A percentile compares a stretch with the other conserved stretches of the same genome.
phyloP scores from a whole-genome alignment of 2,113 vertebrate genomes.

The Ailurus styani region DNA sequence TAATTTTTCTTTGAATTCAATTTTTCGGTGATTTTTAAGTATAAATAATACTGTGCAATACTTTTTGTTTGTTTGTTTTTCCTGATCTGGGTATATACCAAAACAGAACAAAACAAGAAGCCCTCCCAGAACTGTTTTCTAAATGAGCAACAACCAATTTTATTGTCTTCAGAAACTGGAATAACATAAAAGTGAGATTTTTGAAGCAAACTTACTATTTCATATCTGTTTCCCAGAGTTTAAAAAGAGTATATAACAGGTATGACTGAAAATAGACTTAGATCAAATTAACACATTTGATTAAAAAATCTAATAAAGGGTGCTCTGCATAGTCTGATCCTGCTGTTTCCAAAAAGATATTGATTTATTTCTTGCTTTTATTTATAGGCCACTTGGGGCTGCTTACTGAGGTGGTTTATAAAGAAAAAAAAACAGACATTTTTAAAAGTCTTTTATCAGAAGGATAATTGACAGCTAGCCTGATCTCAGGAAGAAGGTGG shows the following conservation, averaged over 20 bases:
- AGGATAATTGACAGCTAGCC: not conserved
- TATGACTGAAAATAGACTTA: not conserved
- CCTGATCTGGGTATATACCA: not conserved
- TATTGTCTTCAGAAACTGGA: not conserved
- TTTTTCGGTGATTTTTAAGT: not conserved
- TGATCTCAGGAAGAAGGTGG: not conserved
- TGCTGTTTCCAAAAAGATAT: not conserved
- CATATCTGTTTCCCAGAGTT: not conserved
- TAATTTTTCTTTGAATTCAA: not conserved
- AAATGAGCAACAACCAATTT: not conserved
- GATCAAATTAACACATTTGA: not conserved
- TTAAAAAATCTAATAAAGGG: not conserved
- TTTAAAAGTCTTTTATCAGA: not conserved
- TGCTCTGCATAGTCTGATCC: not conserved
- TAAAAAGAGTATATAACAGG: not conserved
- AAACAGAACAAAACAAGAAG: not conserved
- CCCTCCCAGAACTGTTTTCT: not conserved
- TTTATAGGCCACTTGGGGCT: not conserved
- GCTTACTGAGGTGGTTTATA: not conserved
- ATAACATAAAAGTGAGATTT: not conserved
- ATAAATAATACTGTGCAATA: not conserved
- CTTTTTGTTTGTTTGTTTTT: not conserved
- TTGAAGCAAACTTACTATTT: not conserved
- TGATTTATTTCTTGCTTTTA: not conserved
- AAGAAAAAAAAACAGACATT: not conserved